Evolutionary conservation across 53 echinoderm and acorn worm species (phyloP).

Genomic region (Holothuria scabra): DNA sequence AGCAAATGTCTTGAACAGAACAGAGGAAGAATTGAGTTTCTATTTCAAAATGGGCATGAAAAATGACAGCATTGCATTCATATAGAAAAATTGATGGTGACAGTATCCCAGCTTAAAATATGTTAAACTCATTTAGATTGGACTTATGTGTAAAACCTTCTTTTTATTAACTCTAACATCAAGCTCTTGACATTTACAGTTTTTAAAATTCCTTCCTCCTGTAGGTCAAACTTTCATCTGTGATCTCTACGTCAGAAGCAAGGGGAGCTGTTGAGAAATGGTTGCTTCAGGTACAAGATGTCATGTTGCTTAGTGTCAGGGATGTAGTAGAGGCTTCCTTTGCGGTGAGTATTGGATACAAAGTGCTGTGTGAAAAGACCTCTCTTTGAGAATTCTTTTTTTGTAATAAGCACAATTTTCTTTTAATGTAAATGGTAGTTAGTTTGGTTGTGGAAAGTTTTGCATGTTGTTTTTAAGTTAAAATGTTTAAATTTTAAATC

Average conservation of each 20-base stretch:
- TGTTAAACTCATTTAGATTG: no score
- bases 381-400: background rate
- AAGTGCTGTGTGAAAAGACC: background rate
- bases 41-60: no score
- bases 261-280: conserved; percentile 99
- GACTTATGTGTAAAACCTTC: background rate
- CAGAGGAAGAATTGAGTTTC: no score
- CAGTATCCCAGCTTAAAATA: no score
- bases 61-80: background rate
- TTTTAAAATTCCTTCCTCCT: background rate
- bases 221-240: conserved; percentile 75
- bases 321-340: conserved; percentile 86
- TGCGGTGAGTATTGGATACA: conserved; percentile 42
- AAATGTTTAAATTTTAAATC: no score
- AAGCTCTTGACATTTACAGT: background rate
- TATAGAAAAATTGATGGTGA: background rate
- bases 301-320: conserved; percentile 95
- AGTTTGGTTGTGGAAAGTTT: no score
- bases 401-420: no score
- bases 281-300: conserved; percentile 97
- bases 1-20: no score
- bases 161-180: background rate
- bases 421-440: no score
- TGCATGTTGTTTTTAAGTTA: no score
- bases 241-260: conserved; percentile 94